Evolutionary conservation across 2,797 vertebrate species (phyloP).

Genomic region (Ctenosaura bakeri): DNA sequence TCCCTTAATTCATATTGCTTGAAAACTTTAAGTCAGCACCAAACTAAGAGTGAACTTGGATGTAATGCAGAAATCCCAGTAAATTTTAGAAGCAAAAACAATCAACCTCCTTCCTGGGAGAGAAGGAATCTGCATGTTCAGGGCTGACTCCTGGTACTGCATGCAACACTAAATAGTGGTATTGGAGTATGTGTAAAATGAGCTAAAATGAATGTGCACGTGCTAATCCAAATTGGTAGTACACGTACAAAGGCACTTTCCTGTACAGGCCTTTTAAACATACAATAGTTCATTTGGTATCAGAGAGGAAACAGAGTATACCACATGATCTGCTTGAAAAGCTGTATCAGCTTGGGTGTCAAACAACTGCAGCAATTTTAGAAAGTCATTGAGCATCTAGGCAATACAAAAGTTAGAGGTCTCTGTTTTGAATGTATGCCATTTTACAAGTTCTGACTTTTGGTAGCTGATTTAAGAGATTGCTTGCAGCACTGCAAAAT

Average conservation of each 20-base stretch:
- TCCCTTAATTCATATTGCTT: too few relatives aligned
- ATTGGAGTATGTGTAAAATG: neutral
- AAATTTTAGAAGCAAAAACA: neutral
- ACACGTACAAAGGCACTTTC: neutral
- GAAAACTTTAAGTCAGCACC: neutral
- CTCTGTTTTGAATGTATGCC: conserved; percentile 24
- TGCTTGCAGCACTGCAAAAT: conserved; percentile 64
- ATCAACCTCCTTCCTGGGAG: too few relatives aligned
- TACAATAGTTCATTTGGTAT: neutral
- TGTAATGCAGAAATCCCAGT: neutral
- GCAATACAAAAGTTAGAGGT: conserved; percentile 17
- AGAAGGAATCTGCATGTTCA: neutral
- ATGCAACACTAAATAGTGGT: neutral
- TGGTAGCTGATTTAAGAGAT: conserved; percentile 46
- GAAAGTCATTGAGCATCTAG: neutral
- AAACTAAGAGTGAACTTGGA: neutral
- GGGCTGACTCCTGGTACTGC: neutral
- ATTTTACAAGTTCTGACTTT: conserved; percentile 61
- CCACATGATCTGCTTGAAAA: neutral
- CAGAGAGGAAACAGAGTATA: neutral
- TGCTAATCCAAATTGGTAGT: neutral
- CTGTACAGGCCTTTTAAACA: conserved; percentile 7
- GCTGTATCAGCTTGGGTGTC: neutral
- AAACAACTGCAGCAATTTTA: neutral
- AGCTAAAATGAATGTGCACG: neutral